These are phyloP conservation scores for Augiades crinisus DNA, from an alignment of 2,888 invertebrate genomes.

Conservation along the genomic window DNA sequence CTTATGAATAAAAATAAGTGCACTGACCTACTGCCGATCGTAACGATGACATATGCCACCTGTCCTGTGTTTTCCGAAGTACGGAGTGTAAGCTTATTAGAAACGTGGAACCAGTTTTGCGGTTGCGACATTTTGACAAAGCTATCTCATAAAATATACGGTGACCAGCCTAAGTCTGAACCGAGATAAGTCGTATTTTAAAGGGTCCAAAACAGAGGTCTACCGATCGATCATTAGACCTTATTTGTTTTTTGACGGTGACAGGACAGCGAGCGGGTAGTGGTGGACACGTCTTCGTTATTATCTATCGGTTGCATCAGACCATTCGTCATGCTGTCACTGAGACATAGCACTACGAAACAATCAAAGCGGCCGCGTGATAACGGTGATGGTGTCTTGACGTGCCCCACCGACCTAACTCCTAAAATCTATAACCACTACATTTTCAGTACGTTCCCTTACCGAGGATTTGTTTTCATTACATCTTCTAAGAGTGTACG, in stretches of 20 bases:
- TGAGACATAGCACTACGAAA: slow-evolving; percentile 65
- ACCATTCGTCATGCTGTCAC: slow-evolving; percentile 79
- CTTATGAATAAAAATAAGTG: slow-evolving; percentile 15
- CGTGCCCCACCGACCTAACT: slow-evolving; percentile 19
- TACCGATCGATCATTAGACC: slow-evolving; percentile 77
- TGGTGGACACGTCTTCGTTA: slow-evolving; percentile 40
- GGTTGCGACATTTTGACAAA: slow-evolving; percentile 36
- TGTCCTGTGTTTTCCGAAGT: slow-evolving; percentile 4
- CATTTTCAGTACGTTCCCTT: neutral
- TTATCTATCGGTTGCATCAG: slow-evolving; percentile 69
- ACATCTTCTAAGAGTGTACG: neutral
- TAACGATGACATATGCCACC: slow-evolving; percentile 10
- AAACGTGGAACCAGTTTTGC: slow-evolving; percentile 21
- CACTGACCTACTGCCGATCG: slow-evolving; percentile 1
- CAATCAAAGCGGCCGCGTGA: slow-evolving; percentile 77
- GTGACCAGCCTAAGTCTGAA: slow-evolving; percentile 45
- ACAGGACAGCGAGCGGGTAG: slow-evolving; percentile 63
- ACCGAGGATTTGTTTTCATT: neutral
- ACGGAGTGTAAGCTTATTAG: slow-evolving; percentile 13
- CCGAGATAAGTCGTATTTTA: slow-evolving; percentile 68
- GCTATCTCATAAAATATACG: slow-evolving; percentile 54
- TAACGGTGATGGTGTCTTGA: slow-evolving; percentile 53
- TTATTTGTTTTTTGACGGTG: slow-evolving; percentile 78
- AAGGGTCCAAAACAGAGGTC: slow-evolving; percentile 67
- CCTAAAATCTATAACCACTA: neutral